Percentiles rank a stretch among this genome's conserved stretches.
These are phyloP conservation scores for Melanostoma mellinum DNA, from an alignment of 2,888 invertebrate genomes.

Conservation along the genomic window DNA sequence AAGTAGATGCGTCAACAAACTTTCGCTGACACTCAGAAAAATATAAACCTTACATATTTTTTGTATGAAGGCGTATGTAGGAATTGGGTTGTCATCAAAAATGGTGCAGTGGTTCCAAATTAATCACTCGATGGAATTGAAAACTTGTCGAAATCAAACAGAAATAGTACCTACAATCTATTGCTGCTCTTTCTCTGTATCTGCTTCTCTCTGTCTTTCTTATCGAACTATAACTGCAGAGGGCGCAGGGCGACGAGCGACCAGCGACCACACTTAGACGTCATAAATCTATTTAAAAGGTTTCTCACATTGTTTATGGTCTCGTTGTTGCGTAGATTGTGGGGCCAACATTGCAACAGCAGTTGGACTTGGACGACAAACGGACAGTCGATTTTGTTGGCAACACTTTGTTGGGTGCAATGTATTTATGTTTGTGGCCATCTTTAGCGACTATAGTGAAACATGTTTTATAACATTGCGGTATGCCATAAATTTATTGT, in stretches of 20 bases:
- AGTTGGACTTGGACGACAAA: conserved; percentile 2
- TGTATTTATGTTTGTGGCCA: conserved; percentile 23
- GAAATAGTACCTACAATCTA: no score
- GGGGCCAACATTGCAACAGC: conserved; percentile 6
- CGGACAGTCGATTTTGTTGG: conserved; percentile 29
- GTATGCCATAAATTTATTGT: conserved; percentile 64
- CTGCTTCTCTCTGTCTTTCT: conserved; percentile 25
- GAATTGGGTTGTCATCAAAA: conserved; percentile 44
- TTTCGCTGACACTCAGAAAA: conserved; percentile 61
- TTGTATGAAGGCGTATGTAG: no score
- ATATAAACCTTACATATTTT: conserved; percentile 39
- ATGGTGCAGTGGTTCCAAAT: conserved; percentile 20
- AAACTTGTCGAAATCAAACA: neutral
- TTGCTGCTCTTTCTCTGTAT: no score
- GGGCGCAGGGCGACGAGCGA: no score
- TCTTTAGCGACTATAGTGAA: conserved; percentile 35
- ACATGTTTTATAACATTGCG: conserved; percentile 63
- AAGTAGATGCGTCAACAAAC: conserved; percentile 58
- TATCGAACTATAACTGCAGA: conserved; percentile 44
- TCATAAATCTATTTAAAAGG: conserved; percentile 68
- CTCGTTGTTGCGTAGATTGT: neutral
- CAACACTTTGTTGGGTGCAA: conserved; percentile 28
- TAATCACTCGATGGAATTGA: conserved; percentile 1
- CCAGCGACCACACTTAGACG: conserved; percentile 56
- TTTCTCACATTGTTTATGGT: conserved; percentile 54